phyloP scores from a whole-genome alignment of 2,797 vertebrate species.

The Uromys caudimaculatus region DNA sequence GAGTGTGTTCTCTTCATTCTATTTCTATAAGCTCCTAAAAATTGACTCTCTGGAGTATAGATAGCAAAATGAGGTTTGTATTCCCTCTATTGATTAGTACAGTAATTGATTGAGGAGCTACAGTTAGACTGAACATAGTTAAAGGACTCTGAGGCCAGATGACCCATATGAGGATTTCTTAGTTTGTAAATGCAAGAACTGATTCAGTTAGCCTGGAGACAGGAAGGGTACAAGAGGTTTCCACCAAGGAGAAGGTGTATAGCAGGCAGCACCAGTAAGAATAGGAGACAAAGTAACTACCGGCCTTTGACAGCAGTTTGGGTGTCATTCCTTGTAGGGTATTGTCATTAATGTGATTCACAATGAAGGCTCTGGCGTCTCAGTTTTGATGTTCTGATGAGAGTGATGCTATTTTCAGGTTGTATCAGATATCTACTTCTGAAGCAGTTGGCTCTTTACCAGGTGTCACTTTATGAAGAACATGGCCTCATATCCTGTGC shows the following conservation, averaged over 20 bases:
- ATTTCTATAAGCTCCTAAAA: not conserved
- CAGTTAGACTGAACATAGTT: not conserved
- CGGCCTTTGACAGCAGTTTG: not conserved
- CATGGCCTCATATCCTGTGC: not conserved
- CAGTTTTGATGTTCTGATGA: constrained; percentile 12
- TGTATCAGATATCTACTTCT: not conserved
- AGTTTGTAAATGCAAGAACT: not conserved
- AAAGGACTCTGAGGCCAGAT: not conserved
- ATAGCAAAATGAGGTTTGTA: not conserved
- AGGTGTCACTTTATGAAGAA: not conserved
- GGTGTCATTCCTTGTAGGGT: not conserved
- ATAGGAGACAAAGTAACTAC: not conserved
- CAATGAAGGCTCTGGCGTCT: not conserved
- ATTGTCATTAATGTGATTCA: not conserved
- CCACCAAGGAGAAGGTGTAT: not conserved
- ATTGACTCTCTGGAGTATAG: not conserved
- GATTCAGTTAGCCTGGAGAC: not conserved
- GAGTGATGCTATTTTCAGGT: not conserved
- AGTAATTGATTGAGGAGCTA: not conserved
- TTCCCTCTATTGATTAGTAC: not conserved
- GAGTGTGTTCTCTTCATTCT: not conserved
- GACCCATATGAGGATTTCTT: not conserved
- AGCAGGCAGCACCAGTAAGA: not conserved
- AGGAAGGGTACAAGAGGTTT: not conserved
- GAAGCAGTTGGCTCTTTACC: not conserved